phyloP scores from a whole-genome alignment of 2,797 vertebrate genomes.

The Chaunax sp. region DNA sequence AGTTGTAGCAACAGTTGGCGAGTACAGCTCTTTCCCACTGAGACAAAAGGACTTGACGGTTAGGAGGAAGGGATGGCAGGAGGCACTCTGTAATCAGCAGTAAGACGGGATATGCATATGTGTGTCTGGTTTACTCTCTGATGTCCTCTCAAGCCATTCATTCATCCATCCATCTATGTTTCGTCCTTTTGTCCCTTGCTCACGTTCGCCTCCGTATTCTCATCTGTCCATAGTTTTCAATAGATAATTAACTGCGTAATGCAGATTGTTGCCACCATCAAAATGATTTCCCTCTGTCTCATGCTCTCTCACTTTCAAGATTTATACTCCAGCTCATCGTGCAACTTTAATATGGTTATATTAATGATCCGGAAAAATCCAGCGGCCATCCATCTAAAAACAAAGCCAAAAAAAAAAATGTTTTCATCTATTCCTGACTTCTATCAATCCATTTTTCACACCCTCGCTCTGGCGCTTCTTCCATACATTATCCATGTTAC shows the following conservation, averaged over 20 bases:
- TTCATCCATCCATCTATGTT: constrained; percentile 27
- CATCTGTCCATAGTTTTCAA: constrained; percentile 34
- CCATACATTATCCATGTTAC: background rate
- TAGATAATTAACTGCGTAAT: constrained; percentile 57
- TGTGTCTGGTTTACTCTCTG: constrained; percentile 30
- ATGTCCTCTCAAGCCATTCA: constrained; percentile 32
- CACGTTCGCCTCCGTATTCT: constrained; percentile 13
- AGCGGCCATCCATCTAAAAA: constrained; percentile 25
- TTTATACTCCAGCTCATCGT: constrained; percentile 32
- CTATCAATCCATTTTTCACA: constrained; percentile 7
- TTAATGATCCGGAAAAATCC: constrained; percentile 26
- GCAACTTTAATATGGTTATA: constrained; percentile 11
- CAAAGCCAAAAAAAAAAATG: constrained; percentile 11
- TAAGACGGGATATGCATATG: constrained; percentile 37
- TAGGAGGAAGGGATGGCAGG: constrained; percentile 44
- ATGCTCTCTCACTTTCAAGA: constrained; percentile 5
- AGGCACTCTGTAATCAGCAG: constrained; percentile 46
- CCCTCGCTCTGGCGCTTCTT: background rate
- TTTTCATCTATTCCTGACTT: background rate
- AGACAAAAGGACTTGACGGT: constrained; percentile 51
- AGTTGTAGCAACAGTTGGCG: constrained; percentile 69
- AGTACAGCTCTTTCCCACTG: constrained; percentile 46
- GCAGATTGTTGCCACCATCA: constrained; percentile 33
- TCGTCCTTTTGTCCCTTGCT: constrained; percentile 17
- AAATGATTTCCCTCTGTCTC: constrained; percentile 29